Conservation (phyloP, 2,113 vertebrate species). For the Megaleporinus macrocephalus region DNA sequence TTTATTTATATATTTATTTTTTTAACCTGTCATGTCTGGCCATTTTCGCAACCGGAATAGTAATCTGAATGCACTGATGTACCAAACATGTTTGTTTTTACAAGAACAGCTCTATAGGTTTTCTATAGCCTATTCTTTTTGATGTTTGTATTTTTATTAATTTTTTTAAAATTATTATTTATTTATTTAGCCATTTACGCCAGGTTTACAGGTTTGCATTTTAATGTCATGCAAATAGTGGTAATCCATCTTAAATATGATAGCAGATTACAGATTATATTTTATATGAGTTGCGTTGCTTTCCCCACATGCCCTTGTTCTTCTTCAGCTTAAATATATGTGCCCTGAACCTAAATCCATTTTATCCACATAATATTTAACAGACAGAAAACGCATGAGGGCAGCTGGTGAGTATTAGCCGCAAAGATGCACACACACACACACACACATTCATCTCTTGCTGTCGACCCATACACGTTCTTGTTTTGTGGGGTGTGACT, state of each 20-base stretch:
- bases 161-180: too few relatives aligned
- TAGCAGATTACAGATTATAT: not conserved
- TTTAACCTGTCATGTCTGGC: too few relatives aligned
- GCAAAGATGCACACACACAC: not conserved
- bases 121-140: too few relatives aligned
- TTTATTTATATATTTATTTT: too few relatives aligned
- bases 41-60: too few relatives aligned
- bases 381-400: slow-evolving; percentile 15
- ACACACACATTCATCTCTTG: not conserved
- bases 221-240: not conserved
- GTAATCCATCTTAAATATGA: not conserved
- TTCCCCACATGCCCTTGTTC: not conserved
- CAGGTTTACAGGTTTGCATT: too few relatives aligned
- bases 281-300: not conserved
- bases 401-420: slow-evolving; percentile 19
- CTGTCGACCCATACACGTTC: too few relatives aligned
- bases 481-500: not conserved
- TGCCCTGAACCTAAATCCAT: not conserved
- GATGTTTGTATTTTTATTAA: too few relatives aligned
- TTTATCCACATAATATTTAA: slow-evolving; percentile 4
- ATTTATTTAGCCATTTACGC: too few relatives aligned
- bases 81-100: too few relatives aligned
- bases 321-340: not conserved
- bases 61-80: too few relatives aligned
- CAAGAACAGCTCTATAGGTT: too few relatives aligned